A percentile compares a stretch with the other conserved stretches of the same genome.
Evolutionary conservation across 2,113 vertebrate genomes (phyloP).

Genomic region (Cichladusa arquata): DNA sequence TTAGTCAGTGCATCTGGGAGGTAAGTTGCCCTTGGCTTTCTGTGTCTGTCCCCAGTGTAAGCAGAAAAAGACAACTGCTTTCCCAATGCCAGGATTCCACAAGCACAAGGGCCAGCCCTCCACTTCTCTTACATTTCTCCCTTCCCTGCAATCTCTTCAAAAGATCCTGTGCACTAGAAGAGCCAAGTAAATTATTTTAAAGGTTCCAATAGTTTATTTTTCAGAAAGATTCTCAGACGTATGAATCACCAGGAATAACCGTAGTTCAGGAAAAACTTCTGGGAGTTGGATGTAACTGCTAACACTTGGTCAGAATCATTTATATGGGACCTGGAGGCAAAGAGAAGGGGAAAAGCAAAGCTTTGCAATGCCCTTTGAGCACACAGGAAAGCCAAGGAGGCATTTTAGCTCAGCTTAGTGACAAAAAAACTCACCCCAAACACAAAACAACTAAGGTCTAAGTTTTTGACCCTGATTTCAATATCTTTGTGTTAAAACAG

Average conservation of each 20-base stretch:
- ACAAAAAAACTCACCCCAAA: background rate
- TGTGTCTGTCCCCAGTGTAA: background rate
- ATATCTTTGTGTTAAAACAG: background rate
- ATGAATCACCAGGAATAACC: conserved; percentile 58
- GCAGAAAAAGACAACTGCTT: conserved; percentile 25
- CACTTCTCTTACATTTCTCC: background rate
- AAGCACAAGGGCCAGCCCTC: background rate
- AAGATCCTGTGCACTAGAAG: conserved; percentile 5
- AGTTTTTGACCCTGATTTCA: background rate
- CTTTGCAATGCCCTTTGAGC: background rate
- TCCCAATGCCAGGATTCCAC: conserved; percentile 11
- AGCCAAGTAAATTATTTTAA: conserved; percentile 56
- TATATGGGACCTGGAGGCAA: background rate
- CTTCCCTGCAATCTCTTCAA: conserved; percentile 36
- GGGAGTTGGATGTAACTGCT: background rate
- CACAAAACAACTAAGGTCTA: background rate
- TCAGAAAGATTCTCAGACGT: conserved; percentile 55
- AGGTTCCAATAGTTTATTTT: conserved; percentile 58
- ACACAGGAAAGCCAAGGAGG: background rate
- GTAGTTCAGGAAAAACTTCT: conserved; percentile 35
- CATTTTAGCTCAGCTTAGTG: background rate
- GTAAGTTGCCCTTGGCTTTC: conserved; percentile 45
- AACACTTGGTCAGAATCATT: conserved; percentile 35
- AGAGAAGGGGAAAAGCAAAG: background rate
- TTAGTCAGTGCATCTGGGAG: conserved; percentile 49